Base-by-base conservation (phyloP, 2,797 vertebrate genomes). In the Phoeniculus purpureus region DNA sequence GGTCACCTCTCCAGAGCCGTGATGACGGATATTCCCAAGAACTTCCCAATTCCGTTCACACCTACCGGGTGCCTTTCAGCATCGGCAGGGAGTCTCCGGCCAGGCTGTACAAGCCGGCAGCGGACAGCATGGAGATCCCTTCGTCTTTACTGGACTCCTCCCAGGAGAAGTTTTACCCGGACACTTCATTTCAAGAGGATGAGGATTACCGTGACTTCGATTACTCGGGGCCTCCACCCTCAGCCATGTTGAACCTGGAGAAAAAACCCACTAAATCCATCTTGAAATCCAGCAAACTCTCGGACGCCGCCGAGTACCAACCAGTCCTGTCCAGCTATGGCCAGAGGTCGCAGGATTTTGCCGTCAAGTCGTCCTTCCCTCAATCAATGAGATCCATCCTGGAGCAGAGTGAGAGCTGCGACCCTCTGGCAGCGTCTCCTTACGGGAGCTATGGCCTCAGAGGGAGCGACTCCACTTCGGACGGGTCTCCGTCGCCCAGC, bases 71-170 rank as follows among this genome's bases (percentile, higher is more conserved):
- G 34, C 78, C 98, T 81, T 98, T 98, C 2, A 27, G 96, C 68
- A 87, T 98, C 0, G 96, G 94, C 97, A 97, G 92, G 76, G 98
- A 96, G 81, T 98, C 96, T 9, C 99, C 99, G 0, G 98, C 98
- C 22, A 92, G 97, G 7, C 97, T 98, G 15, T 99, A 99, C 96
- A 98, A 98, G 91, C 98, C 95, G 3, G 19, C 97, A 13, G 86
- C 96, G 0, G 99, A 99, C 25, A 97, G 97, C 59, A 98, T 98
- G 96, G 99, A 99, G 56, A 97, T 98, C 4, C 98, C 98, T 5
- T 98, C 98, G 80, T 98, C 98, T 18, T 85, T 97, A 34, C 95
- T 97, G 94, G 97, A 97, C 81, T 97, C 98, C 31, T 96, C 98
- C 7, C 96, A 97, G 90, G 97, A 98, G 75, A 98, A 98, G 87